Evolutionary conservation across 1,140 invertebrate species (phyloP), one percentile per base, ranked within the genome.

Genomic region (Lanistes nyassanus): DNA sequence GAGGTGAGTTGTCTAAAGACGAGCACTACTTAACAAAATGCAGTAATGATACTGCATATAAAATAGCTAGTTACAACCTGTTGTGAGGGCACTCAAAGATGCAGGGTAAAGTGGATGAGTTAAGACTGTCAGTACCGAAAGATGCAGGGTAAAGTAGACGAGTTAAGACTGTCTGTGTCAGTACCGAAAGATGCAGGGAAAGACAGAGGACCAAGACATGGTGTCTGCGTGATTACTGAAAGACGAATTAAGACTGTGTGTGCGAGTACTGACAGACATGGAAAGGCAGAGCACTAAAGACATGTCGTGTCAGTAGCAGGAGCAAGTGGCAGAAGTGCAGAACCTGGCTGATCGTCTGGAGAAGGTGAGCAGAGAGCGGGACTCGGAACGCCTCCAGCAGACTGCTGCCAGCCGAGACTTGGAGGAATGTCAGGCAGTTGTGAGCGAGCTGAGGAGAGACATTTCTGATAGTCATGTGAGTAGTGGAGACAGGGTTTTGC

Each of bases 401-500:
- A 64, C 65, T 9, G 29, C 65, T 34, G n/a, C 55, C 23, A 36
- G 37, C 21, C n/a, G 51, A 4, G 64, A 75, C 47, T n/a, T 75
- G 47, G 51, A 66, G 29, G 37, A 19, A 26, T 21, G 62, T 31
- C 51, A 66, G 13, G 13, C 39, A 16, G 51, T 29, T 26, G n/a
- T 29, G 29, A 5, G 21, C 2, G n/a, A 34, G 9, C 42, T 74
- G 72, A 42, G 34, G 26, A 60, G 65, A 0, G 64, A 67, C n/a
- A 34, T 67, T 11, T 21, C 64, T 7, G 53, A 74, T 29, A 55
- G 34, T 51, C 42, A 31, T 36, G 73, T 74, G 3, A 66, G 73
- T 36, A 53, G n/a, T n/a, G n/a, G 23, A 47, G 13, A 29, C 37
- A 21, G 11, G 1, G 26, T 31, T 34, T 37, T 65, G 62, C 9